These are phyloP conservation scores for Mesocentrotus franciscanus DNA, from an alignment of 53 echinoderm and acorn worm genomes.

Conservation along the genomic window DNA sequence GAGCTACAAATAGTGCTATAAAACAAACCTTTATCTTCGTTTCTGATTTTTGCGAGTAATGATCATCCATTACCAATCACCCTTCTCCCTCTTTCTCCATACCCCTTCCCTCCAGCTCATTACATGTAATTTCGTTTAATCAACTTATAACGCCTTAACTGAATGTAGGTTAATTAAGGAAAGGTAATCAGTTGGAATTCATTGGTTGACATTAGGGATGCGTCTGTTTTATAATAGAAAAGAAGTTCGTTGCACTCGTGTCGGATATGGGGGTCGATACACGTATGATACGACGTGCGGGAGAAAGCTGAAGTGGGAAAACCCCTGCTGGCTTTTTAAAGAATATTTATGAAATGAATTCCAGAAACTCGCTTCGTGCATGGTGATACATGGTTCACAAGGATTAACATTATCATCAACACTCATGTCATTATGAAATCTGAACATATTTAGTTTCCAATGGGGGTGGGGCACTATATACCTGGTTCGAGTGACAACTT, in stretches of 20 bases:
- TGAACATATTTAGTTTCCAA: too few species aligned
- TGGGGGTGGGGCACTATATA: too few species aligned
- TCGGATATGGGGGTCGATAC: not conserved
- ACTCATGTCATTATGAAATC: too few species aligned
- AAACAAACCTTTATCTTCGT: not conserved
- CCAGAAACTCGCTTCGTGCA: not conserved
- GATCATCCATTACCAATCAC: not conserved
- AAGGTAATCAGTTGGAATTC: not conserved
- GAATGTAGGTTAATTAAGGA: constrained; percentile 9
- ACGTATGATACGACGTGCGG: not conserved
- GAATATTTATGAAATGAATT: not conserved
- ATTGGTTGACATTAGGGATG: not conserved
- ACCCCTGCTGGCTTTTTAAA: not conserved
- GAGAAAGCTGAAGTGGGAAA: not conserved
- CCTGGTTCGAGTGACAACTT: too few species aligned
- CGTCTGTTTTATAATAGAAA: not conserved
- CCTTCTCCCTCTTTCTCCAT: not conserved
- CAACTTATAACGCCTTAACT: not conserved
- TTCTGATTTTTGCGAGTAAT: not conserved
- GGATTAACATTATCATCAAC: too few species aligned
- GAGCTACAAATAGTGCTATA: too few species aligned
- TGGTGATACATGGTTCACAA: not conserved
- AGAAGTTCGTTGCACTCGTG: not conserved
- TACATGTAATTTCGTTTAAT: not conserved
- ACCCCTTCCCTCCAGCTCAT: not conserved